Conservation (phyloP, 2,888 invertebrate genomes). For the Baccha elongata region DNA sequence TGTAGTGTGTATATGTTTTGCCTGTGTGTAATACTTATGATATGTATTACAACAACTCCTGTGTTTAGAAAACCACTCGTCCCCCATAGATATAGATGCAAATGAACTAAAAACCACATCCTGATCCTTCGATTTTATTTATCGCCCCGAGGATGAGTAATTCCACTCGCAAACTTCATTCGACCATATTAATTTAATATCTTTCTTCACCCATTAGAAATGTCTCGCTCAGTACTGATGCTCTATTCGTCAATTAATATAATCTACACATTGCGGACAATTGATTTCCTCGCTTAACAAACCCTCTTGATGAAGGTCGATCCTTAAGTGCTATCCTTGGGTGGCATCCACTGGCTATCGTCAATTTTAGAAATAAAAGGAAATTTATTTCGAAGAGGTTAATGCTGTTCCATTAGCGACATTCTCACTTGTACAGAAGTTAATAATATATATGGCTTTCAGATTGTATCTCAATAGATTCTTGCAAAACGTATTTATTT, state of each 20-base stretch:
- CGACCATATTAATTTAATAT: conserved; percentile 58
- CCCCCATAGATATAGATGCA: neutral
- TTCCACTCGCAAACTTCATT: conserved; percentile 30
- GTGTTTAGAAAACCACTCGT: neutral
- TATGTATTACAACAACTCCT: too few species aligned
- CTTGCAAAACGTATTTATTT: conserved; percentile 17
- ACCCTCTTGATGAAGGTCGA: conserved; percentile 45
- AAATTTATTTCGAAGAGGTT: conserved; percentile 47
- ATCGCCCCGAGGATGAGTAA: conserved; percentile 20
- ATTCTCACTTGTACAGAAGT: conserved; percentile 29
- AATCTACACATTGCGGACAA: conserved; percentile 48
- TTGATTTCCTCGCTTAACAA: conserved; percentile 45
- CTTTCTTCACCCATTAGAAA: conserved; percentile 1
- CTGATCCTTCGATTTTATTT: neutral
- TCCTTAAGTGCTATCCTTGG: conserved; percentile 21
- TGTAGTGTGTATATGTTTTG: too few species aligned
- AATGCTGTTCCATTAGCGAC: conserved; percentile 67
- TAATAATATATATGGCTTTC: neutral
- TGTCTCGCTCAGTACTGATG: neutral
- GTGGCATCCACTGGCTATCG: neutral
- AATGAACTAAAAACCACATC: conserved; percentile 8
- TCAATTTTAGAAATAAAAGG: neutral
- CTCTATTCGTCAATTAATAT: conserved; percentile 42
- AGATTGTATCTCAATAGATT: conserved; percentile 20
- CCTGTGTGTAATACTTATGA: too few species aligned